Percentiles rank a stretch among this genome's conserved stretches.
These are phyloP conservation scores for Amphimedon queenslandica DNA, from an alignment of 37 sponge, comb jelly and placozoan genomes.

Conservation along the genomic window DNA sequence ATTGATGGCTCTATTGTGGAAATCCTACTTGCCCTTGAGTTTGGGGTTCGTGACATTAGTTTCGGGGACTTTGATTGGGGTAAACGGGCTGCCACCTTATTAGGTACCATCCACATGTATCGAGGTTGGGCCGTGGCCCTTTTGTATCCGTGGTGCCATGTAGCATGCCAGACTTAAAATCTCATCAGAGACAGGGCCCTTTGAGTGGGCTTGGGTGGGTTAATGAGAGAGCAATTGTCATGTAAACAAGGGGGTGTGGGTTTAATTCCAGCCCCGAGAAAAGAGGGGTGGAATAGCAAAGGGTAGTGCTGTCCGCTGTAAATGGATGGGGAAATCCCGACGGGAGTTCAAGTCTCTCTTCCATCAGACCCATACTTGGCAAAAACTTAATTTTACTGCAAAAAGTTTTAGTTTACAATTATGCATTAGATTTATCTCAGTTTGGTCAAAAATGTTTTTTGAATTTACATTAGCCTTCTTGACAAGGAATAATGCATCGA, in stretches of 20 bases:
- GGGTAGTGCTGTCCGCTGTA: constrained; percentile 56
- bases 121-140: too few relatives aligned
- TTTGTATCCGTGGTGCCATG: too few relatives aligned
- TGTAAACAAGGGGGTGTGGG: constrained; percentile 49
- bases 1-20: constrained; percentile 76
- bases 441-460: too few relatives aligned
- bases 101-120: constrained; percentile 2
- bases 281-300: constrained; percentile 31
- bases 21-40: constrained; percentile 73
- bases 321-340: constrained; percentile 29
- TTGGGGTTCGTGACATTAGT: constrained; percentile 64
- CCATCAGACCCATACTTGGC: too few relatives aligned
- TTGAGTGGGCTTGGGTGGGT: constrained; percentile 48
- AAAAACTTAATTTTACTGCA: too few relatives aligned
- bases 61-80: constrained; percentile 45
- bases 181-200: constrained; percentile 44
- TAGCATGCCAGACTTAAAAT: constrained; percentile 39
- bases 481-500: too few relatives aligned
- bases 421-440: too few relatives aligned
- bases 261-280: constrained; percentile 39
- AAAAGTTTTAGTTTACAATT: too few relatives aligned
- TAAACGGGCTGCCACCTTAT: constrained; percentile 33
- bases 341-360: constrained; percentile 34
- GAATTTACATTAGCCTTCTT: too few relatives aligned
- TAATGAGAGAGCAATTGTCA: constrained; percentile 42